Percentiles rank a stretch among this genome's conserved stretches.
Conservation (phyloP, 1,140 invertebrate genomes). For the Caerostris extrusa region DNA sequence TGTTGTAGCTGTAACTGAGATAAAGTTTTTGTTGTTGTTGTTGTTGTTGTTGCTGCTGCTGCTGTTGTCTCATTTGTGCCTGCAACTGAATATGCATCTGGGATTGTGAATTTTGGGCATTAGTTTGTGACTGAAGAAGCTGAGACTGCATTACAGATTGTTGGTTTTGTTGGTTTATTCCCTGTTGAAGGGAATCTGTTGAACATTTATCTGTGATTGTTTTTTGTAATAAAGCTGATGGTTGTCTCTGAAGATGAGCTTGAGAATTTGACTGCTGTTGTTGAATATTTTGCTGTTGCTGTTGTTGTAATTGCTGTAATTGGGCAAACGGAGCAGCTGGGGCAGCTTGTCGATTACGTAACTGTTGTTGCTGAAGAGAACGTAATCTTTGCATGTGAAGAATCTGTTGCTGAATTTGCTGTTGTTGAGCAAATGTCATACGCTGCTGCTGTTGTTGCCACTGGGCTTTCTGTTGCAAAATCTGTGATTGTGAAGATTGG, state of each 20-base stretch:
- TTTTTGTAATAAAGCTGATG: conserved; percentile 60
- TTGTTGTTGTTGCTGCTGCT: conserved; percentile 80
- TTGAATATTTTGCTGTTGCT: conserved; percentile 76
- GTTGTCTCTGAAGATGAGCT: conserved; percentile 51
- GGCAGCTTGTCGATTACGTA: conserved; percentile 78
- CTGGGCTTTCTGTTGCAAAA: conserved; percentile 73
- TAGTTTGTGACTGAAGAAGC: conserved; percentile 44
- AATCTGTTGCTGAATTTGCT: conserved; percentile 64
- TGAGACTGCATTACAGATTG: conserved; percentile 61
- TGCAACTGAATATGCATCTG: conserved; percentile 58
- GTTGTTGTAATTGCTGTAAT: conserved; percentile 76
- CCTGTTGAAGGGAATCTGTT: conserved; percentile 65
- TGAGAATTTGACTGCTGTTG: conserved; percentile 75
- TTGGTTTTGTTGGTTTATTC: conserved; percentile 68
- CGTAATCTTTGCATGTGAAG: conserved; percentile 75
- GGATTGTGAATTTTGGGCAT: conserved; percentile 17
- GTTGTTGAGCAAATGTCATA: conserved; percentile 55
- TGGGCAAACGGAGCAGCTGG: conserved; percentile 78
- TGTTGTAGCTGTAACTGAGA: conserved; percentile 67
- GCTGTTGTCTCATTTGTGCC: conserved; percentile 68
- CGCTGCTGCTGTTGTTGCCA: conserved; percentile 73
- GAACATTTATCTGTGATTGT: conserved; percentile 20
- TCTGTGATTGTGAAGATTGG: conserved; percentile 43
- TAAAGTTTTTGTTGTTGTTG: conserved; percentile 48
- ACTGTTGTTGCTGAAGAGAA: conserved; percentile 81